Evolutionary conservation across 2,888 invertebrate genomes (phyloP).

Genomic region (Pachycephus smyrnensis): DNA sequence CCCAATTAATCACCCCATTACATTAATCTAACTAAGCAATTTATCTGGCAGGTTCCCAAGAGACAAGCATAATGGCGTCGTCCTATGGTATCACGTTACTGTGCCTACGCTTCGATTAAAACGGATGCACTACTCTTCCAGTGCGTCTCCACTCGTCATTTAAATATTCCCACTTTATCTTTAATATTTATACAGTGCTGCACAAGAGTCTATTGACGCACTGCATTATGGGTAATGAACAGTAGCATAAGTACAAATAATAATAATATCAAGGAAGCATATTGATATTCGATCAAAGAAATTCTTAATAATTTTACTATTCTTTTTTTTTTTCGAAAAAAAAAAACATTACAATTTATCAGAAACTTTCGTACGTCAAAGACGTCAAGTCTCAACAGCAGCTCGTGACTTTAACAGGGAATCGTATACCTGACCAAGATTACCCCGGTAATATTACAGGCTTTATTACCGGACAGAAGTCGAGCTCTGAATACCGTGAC

Average conservation of each 20-base stretch:
- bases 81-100: conserved; percentile 4
- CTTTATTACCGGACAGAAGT: conserved; percentile 40
- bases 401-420: conserved; percentile 36
- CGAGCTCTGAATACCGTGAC: conserved; percentile 39
- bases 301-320: neutral
- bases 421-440: conserved; percentile 36
- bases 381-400: neutral
- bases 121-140: neutral
- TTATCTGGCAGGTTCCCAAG: conserved; percentile 28
- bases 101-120: neutral
- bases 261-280: neutral
- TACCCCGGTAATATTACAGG: conserved; percentile 48
- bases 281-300: neutral
- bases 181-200: neutral
- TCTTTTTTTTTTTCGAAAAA: too few relatives aligned
- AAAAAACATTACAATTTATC: neutral
- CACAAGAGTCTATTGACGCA: neutral
- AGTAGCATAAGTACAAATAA: neutral
- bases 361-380: neutral
- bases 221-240: neutral
- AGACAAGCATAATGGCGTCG: conserved; percentile 26
- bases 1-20: conserved; percentile 50
- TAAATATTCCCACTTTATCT: neutral
- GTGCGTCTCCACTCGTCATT: neutral
- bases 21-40: conserved; percentile 45